These are phyloP conservation scores for Elephantulus edwardii DNA, from an alignment of 2,113 vertebrate species.

Conservation along the genomic window DNA sequence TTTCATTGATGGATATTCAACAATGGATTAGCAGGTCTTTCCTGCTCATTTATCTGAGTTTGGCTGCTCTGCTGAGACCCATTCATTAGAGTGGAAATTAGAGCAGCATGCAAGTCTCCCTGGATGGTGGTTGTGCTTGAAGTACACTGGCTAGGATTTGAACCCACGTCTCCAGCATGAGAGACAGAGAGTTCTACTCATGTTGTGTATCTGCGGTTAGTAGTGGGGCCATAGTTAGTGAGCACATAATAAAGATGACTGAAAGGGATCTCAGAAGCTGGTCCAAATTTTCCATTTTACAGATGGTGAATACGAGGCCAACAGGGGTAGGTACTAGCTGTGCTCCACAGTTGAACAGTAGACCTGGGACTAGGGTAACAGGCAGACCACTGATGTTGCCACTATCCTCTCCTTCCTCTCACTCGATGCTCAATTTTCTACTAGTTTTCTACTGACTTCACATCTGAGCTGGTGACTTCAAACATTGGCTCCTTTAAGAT, in stretches of 20 bases:
- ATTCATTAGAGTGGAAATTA: not conserved
- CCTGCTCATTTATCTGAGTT: not conserved
- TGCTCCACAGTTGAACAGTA: not conserved
- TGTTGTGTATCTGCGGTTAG: not conserved
- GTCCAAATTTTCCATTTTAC: not conserved
- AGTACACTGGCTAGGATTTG: not conserved
- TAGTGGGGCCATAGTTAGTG: not conserved
- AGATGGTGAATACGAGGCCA: not conserved
- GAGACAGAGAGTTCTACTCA: not conserved
- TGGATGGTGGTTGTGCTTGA: not conserved
- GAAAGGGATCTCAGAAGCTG: not conserved
- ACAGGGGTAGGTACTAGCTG: not conserved
- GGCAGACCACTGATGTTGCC: not conserved
- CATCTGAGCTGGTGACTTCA: not conserved
- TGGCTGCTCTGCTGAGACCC: not conserved
- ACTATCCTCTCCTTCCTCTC: not conserved
- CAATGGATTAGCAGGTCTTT: not conserved
- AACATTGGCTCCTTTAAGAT: not conserved
- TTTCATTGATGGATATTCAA: not conserved
- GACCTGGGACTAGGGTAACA: not conserved
- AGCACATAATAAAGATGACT: conserved; percentile 11
- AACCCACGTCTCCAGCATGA: not conserved
- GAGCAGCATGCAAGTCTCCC: not conserved
- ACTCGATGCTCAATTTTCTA: not conserved
- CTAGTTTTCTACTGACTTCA: not conserved